These are phyloP conservation scores for Scleropages formosus DNA, from an alignment of 2,797 vertebrate species.

Conservation along the genomic window DNA sequence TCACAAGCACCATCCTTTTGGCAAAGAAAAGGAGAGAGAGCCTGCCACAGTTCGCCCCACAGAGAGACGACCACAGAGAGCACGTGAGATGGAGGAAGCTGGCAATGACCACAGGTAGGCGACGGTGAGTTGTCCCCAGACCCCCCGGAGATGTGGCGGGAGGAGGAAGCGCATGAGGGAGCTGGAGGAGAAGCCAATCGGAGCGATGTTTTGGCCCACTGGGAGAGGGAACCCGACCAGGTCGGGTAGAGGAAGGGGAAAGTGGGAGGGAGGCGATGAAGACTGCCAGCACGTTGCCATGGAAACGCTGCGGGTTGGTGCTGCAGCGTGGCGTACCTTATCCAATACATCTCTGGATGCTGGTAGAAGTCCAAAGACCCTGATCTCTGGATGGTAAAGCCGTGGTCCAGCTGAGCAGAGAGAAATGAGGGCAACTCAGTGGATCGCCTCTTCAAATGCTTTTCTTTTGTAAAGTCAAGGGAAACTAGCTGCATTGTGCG, in stretches of 20 bases:
- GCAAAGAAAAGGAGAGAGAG: conserved; percentile 50
- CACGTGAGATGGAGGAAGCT: conserved; percentile 73
- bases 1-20: conserved; percentile 66
- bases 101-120: conserved; percentile 70
- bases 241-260: conserved; percentile 15
- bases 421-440: conserved; percentile 87
- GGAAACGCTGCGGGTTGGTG: conserved; percentile 83
- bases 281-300: conserved; percentile 88
- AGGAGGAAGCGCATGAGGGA: background rate
- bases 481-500: background rate
- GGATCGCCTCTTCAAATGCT: conserved; percentile 66
- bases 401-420: conserved; percentile 93
- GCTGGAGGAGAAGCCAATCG: conserved; percentile 69
- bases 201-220: conserved; percentile 77
- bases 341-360: conserved; percentile 96
- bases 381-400: conserved; percentile 97
- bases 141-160: conserved; percentile 7
- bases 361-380: conserved; percentile 97
- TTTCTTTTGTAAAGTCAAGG: background rate
- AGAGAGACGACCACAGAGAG: conserved; percentile 62
- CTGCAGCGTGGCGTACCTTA: conserved; percentile 93
- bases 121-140: conserved; percentile 38
- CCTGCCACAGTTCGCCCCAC: conserved; percentile 21
- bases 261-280: conserved; percentile 69
- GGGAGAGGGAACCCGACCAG: conserved; percentile 63